Percentiles rank a stretch among this genome's conserved stretches.
These are phyloP conservation scores for Mesorhabditis sp. DNA, from an alignment of 2,888 invertebrate species.

Conservation along the genomic window DNA sequence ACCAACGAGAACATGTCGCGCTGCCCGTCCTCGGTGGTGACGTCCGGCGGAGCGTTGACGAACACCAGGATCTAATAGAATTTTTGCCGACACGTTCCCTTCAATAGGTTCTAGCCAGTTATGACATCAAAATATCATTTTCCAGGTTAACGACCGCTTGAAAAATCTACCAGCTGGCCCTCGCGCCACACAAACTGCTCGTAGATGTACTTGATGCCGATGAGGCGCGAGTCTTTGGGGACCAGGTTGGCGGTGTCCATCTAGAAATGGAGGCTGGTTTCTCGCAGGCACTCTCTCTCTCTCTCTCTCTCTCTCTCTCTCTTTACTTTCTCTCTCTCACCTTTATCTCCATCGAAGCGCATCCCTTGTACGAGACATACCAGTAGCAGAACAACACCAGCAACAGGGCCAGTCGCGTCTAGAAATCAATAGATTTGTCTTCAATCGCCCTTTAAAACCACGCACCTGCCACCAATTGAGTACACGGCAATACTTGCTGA, in stretches of 20 bases:
- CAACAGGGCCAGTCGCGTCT: slow-evolving; percentile 25
- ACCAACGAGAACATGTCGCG: slow-evolving; percentile 11
- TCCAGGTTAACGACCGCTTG: background rate
- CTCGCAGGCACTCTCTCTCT: too few species aligned
- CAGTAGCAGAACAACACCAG: slow-evolving; percentile 32
- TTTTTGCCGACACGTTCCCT: too few species aligned
- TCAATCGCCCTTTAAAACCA: background rate
- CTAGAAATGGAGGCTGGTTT: slow-evolving; percentile 10
- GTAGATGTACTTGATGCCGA: slow-evolving; percentile 37
- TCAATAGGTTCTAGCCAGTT: too few species aligned
- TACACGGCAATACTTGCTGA: slow-evolving; percentile 34
- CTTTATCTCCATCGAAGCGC: slow-evolving; percentile 31
- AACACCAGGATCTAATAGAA: slow-evolving; percentile 30
- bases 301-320: too few species aligned
- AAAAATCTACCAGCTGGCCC: slow-evolving; percentile 32
- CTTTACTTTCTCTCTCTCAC: background rate
- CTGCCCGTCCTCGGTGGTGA: slow-evolving; percentile 13
- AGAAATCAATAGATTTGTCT: slow-evolving; percentile 8
- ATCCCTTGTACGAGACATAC: slow-evolving; percentile 33
- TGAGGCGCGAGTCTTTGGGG: slow-evolving; percentile 36
- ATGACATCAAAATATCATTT: too few species aligned
- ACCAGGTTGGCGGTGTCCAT: slow-evolving; percentile 48
- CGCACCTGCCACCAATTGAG: slow-evolving; percentile 27
- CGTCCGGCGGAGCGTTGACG: slow-evolving; percentile 43
- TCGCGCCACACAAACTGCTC: slow-evolving; percentile 41